These are phyloP conservation scores for Leptoteleia sp. DNA, from an alignment of 1,140 invertebrate species.

Conservation along the genomic window DNA sequence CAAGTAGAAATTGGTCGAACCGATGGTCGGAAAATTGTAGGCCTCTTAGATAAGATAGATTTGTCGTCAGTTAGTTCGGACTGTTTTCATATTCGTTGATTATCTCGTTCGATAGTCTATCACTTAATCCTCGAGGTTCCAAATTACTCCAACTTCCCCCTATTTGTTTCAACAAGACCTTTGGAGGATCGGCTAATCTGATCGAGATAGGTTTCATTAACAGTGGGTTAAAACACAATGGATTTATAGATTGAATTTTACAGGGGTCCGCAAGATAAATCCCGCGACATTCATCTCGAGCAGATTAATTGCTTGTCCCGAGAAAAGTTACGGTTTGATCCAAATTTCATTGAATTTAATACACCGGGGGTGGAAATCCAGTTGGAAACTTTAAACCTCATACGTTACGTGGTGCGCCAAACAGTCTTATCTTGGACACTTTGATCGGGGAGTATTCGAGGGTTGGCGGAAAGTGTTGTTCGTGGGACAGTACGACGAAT, in stretches of 20 bases:
- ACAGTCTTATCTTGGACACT: constrained; percentile 6
- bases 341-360: constrained; percentile 52
- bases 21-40: constrained; percentile 5
- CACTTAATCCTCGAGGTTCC: constrained; percentile 58
- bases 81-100: constrained; percentile 55
- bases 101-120: constrained; percentile 56
- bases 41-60: constrained; percentile 32
- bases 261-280: constrained; percentile 31
- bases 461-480: too few relatives aligned
- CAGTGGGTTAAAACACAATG: constrained; percentile 63
- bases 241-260: constrained; percentile 62
- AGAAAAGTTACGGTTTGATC: constrained; percentile 51
- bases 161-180: constrained; percentile 55
- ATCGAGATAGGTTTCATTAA: constrained; percentile 55
- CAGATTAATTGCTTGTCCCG: constrained; percentile 43
- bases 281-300: constrained; percentile 40
- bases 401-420: constrained; percentile 7
- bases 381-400: constrained; percentile 24
- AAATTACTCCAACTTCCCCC: constrained; percentile 54
- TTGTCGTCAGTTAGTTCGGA: constrained; percentile 27
- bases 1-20: constrained; percentile 32
- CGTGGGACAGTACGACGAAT: too few relatives aligned
- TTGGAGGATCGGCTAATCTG: constrained; percentile 48
- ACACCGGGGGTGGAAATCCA: constrained; percentile 22
- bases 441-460: background rate